Conservation (phyloP, 2,888 invertebrate genomes). For the Yponomeuta sedellus region DNA sequence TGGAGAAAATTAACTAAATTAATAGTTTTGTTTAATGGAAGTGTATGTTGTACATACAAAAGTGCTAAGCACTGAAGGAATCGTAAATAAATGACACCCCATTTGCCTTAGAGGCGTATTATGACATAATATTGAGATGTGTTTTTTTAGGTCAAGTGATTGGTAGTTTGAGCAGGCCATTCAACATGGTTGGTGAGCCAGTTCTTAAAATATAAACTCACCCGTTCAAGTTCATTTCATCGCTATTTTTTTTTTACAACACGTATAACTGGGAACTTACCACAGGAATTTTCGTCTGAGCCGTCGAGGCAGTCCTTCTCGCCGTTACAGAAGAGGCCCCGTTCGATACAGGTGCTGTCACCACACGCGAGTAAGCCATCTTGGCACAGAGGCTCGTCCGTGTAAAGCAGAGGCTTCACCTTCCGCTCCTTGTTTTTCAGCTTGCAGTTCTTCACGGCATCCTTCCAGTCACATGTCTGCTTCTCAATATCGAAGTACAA, state of each 20-base stretch:
- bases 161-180: conserved; percentile 54
- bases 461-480: conserved; percentile 97
- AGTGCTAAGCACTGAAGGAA: conserved; percentile 20
- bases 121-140: conserved; percentile 50
- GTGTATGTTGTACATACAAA: background rate
- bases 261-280: conserved; percentile 73
- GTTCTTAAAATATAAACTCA: conserved; percentile 35
- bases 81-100: conserved; percentile 37
- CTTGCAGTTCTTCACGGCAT: conserved; percentile 94
- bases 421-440: conserved; percentile 92
- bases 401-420: conserved; percentile 89
- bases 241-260: background rate
- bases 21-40: no score
- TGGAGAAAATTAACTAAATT: no score
- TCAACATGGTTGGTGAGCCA: conserved; percentile 47
- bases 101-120: conserved; percentile 38
- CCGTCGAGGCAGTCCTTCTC: conserved; percentile 92
- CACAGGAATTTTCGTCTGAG: conserved; percentile 93
- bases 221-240: conserved; percentile 44
- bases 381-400: conserved; percentile 92
- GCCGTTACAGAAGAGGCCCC: conserved; percentile 94
- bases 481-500: conserved; percentile 95
- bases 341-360: conserved; percentile 89
- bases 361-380: conserved; percentile 93
- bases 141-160: conserved; percentile 66